These are phyloP conservation scores for Parthenolecanium corni DNA, from an alignment of 2,888 invertebrate species.

Conservation along the genomic window DNA sequence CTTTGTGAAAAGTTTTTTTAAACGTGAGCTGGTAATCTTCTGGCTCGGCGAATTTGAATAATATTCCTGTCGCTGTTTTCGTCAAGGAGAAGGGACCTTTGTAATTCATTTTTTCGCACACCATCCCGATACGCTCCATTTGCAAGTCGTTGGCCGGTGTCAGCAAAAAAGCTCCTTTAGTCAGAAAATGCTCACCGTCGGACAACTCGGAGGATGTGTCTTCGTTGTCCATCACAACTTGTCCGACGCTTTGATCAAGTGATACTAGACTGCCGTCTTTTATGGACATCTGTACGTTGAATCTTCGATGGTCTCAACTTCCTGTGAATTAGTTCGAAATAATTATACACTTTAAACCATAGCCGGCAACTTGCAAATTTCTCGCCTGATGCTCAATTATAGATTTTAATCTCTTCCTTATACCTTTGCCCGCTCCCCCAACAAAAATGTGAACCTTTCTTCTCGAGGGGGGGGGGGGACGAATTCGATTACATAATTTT, in stretches of 20 bases:
- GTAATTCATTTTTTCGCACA: slow-evolving; percentile 81
- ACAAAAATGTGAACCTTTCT: too few relatives aligned
- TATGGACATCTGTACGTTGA: slow-evolving; percentile 2
- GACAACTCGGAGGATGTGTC: slow-evolving; percentile 70
- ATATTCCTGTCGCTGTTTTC: slow-evolving; percentile 76
- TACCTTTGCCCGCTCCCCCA: too few relatives aligned
- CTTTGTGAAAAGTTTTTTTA: slow-evolving; percentile 76
- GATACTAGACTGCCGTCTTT: slow-evolving; percentile 1
- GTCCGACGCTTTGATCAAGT: neutral
- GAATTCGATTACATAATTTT: too few relatives aligned
- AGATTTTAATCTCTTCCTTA: too few relatives aligned
- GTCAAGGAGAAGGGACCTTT: slow-evolving; percentile 75
- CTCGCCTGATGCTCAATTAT: too few relatives aligned
- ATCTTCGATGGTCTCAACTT: too few relatives aligned
- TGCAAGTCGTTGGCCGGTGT: slow-evolving; percentile 76
- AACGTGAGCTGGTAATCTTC: slow-evolving; percentile 77
- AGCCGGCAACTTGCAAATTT: too few relatives aligned
- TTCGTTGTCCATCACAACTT: slow-evolving; percentile 40
- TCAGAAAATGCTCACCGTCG: slow-evolving; percentile 60
- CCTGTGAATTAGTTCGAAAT: too few relatives aligned
- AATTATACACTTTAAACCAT: too few relatives aligned
- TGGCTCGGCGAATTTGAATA: slow-evolving; percentile 76
- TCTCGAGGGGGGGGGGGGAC: too few relatives aligned
- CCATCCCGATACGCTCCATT: slow-evolving; percentile 72
- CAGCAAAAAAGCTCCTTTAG: slow-evolving; percentile 60